Conservation (phyloP, 2,888 invertebrate species). For the Cabera pusaria region DNA sequence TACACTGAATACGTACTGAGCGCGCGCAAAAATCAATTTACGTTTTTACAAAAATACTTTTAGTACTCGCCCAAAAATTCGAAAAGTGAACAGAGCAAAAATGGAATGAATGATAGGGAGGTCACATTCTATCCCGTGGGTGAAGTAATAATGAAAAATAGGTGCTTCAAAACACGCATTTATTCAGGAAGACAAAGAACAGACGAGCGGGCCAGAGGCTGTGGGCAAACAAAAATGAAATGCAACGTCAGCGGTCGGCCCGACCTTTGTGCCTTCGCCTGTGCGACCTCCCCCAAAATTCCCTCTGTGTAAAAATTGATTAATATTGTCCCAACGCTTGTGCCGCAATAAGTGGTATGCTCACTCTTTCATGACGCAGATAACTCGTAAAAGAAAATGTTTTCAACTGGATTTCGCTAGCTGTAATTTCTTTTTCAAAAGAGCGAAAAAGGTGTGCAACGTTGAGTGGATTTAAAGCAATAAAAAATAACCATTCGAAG, state of each 20-base stretch:
- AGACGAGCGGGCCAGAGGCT: constrained; percentile 57
- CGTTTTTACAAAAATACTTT: constrained; percentile 29
- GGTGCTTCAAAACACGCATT: constrained; percentile 66
- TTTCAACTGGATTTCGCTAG: constrained; percentile 50
- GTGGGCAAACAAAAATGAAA: constrained; percentile 72
- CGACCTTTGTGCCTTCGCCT: constrained; percentile 62
- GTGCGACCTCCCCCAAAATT: constrained; percentile 61
- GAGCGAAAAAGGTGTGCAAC: constrained; percentile 46
- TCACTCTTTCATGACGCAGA: constrained; percentile 51
- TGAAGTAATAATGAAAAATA: constrained; percentile 64
- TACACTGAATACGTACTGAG: constrained; percentile 14
- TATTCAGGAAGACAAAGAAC: constrained; percentile 70
- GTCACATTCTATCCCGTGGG: constrained; percentile 47
- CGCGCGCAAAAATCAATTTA: constrained; percentile 36
- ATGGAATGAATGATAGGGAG: constrained; percentile 41
- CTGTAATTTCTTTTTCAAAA: constrained; percentile 50
- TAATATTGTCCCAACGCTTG: constrained; percentile 66
- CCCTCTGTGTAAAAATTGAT: constrained; percentile 73
- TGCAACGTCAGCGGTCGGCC: constrained; percentile 68
- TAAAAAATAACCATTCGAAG: constrained; percentile 54
- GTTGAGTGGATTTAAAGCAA: constrained; percentile 53
- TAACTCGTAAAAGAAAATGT: constrained; percentile 57
- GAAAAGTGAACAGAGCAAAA: constrained; percentile 34
- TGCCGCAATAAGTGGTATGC: constrained; percentile 59
- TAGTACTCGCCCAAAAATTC: constrained; percentile 26